Evolutionary conservation across 2,113 vertebrate species (phyloP), one percentile per base, ranked within the genome.

Genomic region (Gallinago media): DNA sequence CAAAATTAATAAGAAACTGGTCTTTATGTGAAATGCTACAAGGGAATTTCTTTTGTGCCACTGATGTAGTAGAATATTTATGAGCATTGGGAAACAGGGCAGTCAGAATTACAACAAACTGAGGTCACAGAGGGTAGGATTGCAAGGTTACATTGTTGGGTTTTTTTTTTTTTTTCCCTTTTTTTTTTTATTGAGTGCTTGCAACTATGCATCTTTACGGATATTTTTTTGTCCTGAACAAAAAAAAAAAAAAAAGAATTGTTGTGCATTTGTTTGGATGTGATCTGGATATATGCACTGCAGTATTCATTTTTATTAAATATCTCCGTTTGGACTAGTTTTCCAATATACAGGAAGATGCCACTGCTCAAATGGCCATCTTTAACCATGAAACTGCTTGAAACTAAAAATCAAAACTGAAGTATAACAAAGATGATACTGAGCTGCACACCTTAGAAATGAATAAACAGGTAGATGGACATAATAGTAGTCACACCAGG

Each of bases 11-110:
- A 96, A 42, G 55, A 61, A 65, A 26, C n/a, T 36, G 65, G 80
- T 55, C 40, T 79, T 77, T 21, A 52, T 34, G 20, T 68, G 63
- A 91, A 95, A 90, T 3, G 55, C 50, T 94, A 76, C 76, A 42
- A 70, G 85, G 73, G 83, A 96, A 78, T 72, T 88, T 88, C 91
- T 85, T 94, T 91, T 73, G 75, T 96, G 91, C 66, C 59, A 46
- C 58, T n/a, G 31, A 42, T 83, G 56, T 29, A 71, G 32, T 76
- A 87, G 92, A 96, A 96, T 95, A 96, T 96, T 98, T 95, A 97
- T 85, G 95, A 97, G 73, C 84, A n/a, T 6, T 90, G 88, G 96
- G 92, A 97, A 94, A 80, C 38, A 49, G 40, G 81, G 79, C 65
- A 63, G 67, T 47, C 88, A 82, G 86, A 61, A 88, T 92, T 82